These are phyloP conservation scores for Echinarachnius parma DNA, from an alignment of 53 echinoderm and acorn worm species.

Conservation along the genomic window DNA sequence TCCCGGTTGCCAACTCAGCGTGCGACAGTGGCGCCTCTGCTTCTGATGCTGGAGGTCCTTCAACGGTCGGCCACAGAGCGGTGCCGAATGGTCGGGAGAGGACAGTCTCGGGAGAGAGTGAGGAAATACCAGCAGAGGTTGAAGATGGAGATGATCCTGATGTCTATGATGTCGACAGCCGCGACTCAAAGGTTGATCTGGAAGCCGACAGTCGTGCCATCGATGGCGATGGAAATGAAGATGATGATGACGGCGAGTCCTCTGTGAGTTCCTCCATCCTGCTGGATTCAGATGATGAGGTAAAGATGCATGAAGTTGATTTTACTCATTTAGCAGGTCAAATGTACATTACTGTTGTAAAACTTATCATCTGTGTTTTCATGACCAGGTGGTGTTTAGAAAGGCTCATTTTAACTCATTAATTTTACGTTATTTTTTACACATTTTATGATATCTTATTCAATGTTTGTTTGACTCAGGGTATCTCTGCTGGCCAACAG, in stretches of 20 bases:
- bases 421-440: too few relatives aligned
- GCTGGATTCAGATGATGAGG: conserved; percentile 47
- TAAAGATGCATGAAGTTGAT: too few relatives aligned
- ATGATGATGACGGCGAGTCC: conserved; percentile 19
- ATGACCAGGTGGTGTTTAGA: too few relatives aligned
- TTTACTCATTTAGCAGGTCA: too few relatives aligned
- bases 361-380: too few relatives aligned
- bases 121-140: neutral
- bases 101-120: too few relatives aligned
- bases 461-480: too few relatives aligned
- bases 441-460: too few relatives aligned
- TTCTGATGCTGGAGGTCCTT: neutral
- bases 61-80: neutral
- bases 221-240: conserved; percentile 27
- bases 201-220: neutral
- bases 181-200: neutral
- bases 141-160: conserved; percentile 10
- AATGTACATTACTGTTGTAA: too few relatives aligned
- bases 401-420: too few relatives aligned
- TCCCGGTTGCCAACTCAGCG: neutral
- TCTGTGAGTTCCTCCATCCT: conserved; percentile 42
- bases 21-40: conserved; percentile 1
- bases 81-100: neutral
- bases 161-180: neutral
- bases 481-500: conserved; percentile 12